Base-by-base conservation (phyloP, 2,113 vertebrate genomes). In the Gallinago undulata region DNA sequence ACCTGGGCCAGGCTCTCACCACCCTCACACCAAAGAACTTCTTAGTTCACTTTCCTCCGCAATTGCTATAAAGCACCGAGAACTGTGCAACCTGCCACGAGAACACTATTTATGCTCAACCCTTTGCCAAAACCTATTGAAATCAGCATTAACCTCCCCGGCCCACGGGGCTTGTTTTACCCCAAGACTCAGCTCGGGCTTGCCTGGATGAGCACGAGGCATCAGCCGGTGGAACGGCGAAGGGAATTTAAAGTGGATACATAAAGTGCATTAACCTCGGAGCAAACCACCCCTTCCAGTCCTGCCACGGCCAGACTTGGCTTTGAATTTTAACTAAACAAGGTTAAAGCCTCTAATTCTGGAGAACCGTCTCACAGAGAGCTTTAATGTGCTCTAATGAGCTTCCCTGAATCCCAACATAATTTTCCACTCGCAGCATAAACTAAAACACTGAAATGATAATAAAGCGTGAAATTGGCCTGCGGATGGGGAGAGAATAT, bases 311-410 rank as follows among this genome's bases (percentile, higher is more conserved):
- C 60, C 89, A 87, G 43, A 4, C 63, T 73, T 50, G 66, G 87
- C 89, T 57, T 25, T n/a, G 83, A 92, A 76, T 62, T 66, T 75
- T n/a, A 93, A 72, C 6, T 22, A 53, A 72, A 59, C n/a, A 27
- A 79, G 87, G 93, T 87, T 57, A 93, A 84, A 96, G 55, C 73
- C 53, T 87, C 31, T 11, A 55, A 39, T 48, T 79, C 53, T 2
- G 0, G 35, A 67, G 64, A 72, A 78, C 31, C 48, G 0, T 45
- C 84, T 94, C 84, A 9, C 48, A 27, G 67, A 85, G 57, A 91
- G 94, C 87, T 92, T 56, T 90, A 85, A 93, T 77, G 88, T 47
- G 59, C 72, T 76, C 79, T n/a, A 19, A 90, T 69, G 87, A 93
- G 94, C 92, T 93, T 53, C 85, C 57, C 55, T 19, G 30, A 55